Percentiles rank a stretch among this genome's conserved stretches.
These are phyloP conservation scores for Plectrocnemia conspersa DNA, from an alignment of 1,140 invertebrate genomes.

Conservation along the genomic window DNA sequence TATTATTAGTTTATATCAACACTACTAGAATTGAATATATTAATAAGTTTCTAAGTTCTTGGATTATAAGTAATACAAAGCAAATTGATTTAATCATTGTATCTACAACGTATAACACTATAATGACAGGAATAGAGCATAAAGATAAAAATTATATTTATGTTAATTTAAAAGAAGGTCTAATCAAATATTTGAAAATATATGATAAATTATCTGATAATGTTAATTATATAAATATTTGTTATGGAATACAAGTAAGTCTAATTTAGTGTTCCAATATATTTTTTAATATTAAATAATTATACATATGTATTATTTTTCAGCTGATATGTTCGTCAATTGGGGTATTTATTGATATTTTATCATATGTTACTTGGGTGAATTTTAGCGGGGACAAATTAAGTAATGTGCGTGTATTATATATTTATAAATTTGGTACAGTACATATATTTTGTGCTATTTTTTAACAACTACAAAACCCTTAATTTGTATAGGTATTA, in stretches of 20 bases:
- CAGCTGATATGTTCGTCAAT: conserved; percentile 26
- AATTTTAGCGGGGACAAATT: conserved; percentile 8
- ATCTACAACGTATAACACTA: no score
- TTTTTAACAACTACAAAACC: no score
- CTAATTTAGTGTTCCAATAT: conserved; percentile 3
- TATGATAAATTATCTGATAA: conserved; percentile 27
- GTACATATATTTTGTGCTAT: no score
- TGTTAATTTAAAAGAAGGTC: no score
- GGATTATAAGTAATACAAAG: no score
- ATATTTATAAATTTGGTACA: no score
- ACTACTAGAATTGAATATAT: not conserved
- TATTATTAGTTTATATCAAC: not conserved
- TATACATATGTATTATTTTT: conserved; percentile 13
- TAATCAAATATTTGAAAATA: conserved; percentile 24
- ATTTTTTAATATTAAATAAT: conserved; percentile 1
- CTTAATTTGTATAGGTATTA: no score
- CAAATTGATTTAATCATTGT: no score
- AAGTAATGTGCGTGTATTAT: no score
- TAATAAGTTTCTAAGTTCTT: no score
- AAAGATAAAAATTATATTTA: no score
- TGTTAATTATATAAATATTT: conserved; percentile 27
- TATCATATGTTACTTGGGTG: conserved; percentile 19
- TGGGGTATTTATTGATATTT: conserved; percentile 22
- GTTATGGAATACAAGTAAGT: conserved; percentile 30
- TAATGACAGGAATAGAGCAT: no score